Base-by-base conservation (phyloP, 2,797 vertebrate genomes). In the Denticeps clupeoides region DNA sequence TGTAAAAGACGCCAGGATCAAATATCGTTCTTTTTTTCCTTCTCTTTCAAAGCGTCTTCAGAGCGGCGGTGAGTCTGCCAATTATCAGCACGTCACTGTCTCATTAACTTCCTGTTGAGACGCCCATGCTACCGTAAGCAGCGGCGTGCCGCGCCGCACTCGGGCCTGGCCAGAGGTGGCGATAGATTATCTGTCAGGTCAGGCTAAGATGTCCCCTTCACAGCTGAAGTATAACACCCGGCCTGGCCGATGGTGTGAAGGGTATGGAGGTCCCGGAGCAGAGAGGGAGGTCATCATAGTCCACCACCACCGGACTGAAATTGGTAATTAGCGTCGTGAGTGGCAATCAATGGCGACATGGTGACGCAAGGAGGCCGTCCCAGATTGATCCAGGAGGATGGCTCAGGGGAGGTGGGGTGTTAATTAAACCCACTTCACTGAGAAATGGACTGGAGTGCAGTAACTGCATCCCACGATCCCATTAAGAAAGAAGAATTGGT, bases 171-270 rank as follows among this genome's bases (percentile, higher is more conserved):
- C 22, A 33, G 23, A 19, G 47, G 53, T 44, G 13, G 25, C 37
- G 45, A 60, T 59, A 43, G 59, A 64, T 68, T 66, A 43, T 41
- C 38, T 59, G 47, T 60, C 63, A 45, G 19, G 27, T 27, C 15
- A 25, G 31, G 18, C 26, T 54, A 42, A 59, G 32, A 27, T 45
- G 51, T 58, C 25, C 44, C 32, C 7, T 27, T 15, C 21, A 25
- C 47, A 41, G 42, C 23, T 37, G n/a, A n/a, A n/a, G n/a, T n/a
- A n/a, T n/a, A n/a, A n/a, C n/a, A n/a, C n/a, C n/a, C n/a, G n/a
- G n/a, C n/a, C n/a, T n/a, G n/a, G n/a, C n/a, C n/a, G 3, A 45
- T 25, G 45, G 25, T 29, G 21, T 6, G 7, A 24, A 5, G 31
- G n/a, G n/a, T 26, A 11, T 26, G 7, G 4, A 11, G 4, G 27